Base-by-base conservation (phyloP, 2,888 invertebrate genomes). In the Esperia sulphurella region DNA sequence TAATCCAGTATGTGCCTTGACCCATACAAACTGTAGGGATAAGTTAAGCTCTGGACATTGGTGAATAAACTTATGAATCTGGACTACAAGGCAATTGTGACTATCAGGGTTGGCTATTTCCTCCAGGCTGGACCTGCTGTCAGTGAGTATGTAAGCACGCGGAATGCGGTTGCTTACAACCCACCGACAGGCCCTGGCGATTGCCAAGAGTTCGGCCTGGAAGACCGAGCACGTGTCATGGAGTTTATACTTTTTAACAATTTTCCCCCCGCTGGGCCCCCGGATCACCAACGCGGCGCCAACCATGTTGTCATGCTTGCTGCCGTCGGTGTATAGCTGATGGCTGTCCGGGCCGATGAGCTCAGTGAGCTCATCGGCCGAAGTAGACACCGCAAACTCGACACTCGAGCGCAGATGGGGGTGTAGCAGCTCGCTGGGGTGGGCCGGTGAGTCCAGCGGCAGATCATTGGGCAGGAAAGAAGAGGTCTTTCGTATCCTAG, bases 131-230 rank as follows among this genome's bases (percentile, higher is more conserved):
- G 52, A 50, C 21, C 38, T 30, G 33, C 46, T 46, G 30, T 52
- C 54, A 0, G 52, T 40, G 1, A 55, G n/a, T 1, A 51, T 47
- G 8, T 9, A 41, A 0, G 10, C 1, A 3, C 14, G 14, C 10
- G 9, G 8, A 3, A 31, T 29, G 0, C 38, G n/a, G 3, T 28
- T 41, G 0, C 7, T 10, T 0, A 38, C 1, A 3, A 35, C 8
- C 37, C 35, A 45, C 4, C 30, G 12, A n/a, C 30, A 37, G 0
- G 51, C 45, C 3, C 39, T 21, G 2, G 21, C 0, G 1, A 53
- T 50, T 0, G 55, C 51, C 0, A 53, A 33, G 8, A 56, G 10
- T 35, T 54, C 57, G 0, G 54, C 52, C n/a, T 57, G 57, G 10
- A 39, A 57, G 0, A 57, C 57, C 0, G 54, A 52, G 31, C 52